These are phyloP conservation scores for Alouatta palliata DNA, from an alignment of 2,113 vertebrate genomes.

Conservation along the genomic window DNA sequence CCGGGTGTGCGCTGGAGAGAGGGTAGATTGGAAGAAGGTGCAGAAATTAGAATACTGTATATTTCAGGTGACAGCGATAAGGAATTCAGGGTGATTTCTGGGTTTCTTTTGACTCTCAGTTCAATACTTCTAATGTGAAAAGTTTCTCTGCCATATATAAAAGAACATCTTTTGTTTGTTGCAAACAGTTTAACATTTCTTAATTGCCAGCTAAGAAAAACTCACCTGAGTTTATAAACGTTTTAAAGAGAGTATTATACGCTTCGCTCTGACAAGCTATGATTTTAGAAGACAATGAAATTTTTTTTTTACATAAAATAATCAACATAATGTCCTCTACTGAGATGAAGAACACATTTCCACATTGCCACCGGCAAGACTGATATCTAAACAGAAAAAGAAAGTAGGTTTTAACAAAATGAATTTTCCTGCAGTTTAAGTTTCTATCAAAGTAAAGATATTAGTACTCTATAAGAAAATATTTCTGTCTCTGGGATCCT, in stretches of 20 bases:
- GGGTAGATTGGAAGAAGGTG: background rate
- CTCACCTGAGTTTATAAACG: background rate
- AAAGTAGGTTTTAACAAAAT: background rate
- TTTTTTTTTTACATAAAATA: conserved; percentile 35
- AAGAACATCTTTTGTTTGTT: conserved; percentile 25
- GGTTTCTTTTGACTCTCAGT: background rate
- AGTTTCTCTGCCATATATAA: background rate
- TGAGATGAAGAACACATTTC: conserved; percentile 37
- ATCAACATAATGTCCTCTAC: conserved; percentile 33
- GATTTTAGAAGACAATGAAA: conserved; percentile 58
- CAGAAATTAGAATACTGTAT: background rate
- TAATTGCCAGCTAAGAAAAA: conserved; percentile 32
- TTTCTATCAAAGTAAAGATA: conserved; percentile 52
- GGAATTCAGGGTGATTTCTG: background rate
- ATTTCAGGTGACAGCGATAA: background rate
- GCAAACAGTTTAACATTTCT: conserved; percentile 5
- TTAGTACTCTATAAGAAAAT: conserved; percentile 32
- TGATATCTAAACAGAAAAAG: conserved; percentile 38
- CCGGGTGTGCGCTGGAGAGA: background rate
- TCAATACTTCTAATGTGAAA: conserved; percentile 3
- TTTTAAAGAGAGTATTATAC: conserved; percentile 56
- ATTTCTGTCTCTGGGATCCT: conserved; percentile 25
- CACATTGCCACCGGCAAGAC: background rate
- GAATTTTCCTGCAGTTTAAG: conserved; percentile 46
- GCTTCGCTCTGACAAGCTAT: conserved; percentile 36